A percentile compares a stretch with the other conserved stretches of the same genome.
phyloP scores from a whole-genome alignment of 2,888 invertebrate species.

The Chloroclystis v-ata region DNA sequence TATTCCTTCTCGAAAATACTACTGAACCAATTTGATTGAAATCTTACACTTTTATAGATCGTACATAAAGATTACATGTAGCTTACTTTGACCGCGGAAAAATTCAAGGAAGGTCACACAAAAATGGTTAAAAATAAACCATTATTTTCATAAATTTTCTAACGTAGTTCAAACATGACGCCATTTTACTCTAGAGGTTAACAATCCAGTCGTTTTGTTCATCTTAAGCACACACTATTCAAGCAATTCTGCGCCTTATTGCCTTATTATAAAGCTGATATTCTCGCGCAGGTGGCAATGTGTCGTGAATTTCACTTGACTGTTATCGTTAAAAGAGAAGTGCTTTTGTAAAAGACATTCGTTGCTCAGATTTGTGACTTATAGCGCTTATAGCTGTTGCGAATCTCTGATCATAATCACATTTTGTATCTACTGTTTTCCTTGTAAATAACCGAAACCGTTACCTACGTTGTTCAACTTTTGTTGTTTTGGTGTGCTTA shows the following conservation, averaged over 20 bases:
- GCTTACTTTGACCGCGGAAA: too few relatives aligned
- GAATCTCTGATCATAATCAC: conserved; percentile 25
- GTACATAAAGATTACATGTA: too few relatives aligned
- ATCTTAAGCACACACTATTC: conserved; percentile 13
- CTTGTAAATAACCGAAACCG: conserved; percentile 21
- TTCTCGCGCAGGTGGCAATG: conserved; percentile 23
- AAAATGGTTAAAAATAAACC: conserved; percentile 14
- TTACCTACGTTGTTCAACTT: too few relatives aligned
- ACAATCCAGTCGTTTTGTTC: conserved; percentile 26
- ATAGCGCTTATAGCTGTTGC: conserved; percentile 15
- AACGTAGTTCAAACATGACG: conserved; percentile 26
- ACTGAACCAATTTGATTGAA: too few relatives aligned
- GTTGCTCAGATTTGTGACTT: conserved; percentile 35
- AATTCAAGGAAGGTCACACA: not conserved
- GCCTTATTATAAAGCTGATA: conserved; percentile 24
- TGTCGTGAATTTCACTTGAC: conserved; percentile 37
- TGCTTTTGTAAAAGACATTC: conserved; percentile 37
- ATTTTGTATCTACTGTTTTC: conserved; percentile 25
- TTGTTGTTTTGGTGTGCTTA: too few relatives aligned
- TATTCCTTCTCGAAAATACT: too few relatives aligned
- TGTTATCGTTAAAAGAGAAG: conserved; percentile 40
- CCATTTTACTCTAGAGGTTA: conserved; percentile 27
- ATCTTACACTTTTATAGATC: too few relatives aligned
- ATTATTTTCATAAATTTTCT: conserved; percentile 18
- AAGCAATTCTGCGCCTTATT: conserved; percentile 13